Base-by-base conservation (phyloP, 2,797 vertebrate genomes). In the Mus caroli region DNA sequence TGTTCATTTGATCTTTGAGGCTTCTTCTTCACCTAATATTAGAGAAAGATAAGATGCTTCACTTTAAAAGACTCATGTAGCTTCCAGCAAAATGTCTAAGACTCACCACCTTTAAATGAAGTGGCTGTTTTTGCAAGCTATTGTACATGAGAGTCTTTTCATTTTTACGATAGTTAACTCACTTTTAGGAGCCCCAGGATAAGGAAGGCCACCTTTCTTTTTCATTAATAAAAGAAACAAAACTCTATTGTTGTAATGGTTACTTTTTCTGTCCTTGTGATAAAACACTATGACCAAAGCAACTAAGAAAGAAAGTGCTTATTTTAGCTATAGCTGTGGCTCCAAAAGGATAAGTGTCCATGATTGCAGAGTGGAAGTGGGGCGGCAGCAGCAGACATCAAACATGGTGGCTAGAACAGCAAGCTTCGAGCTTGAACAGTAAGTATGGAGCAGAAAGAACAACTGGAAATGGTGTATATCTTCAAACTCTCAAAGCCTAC, bases 1-100 rank as follows among this genome's bases (percentile, higher is more conserved):
- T 82, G 52, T n/a, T n/a, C 31, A 67, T 37, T 71, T 82, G 46
- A 73, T 58, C 54, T 20, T n/a, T 73, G 56, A 90, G 31, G 34
- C 75, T 89, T 92, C 24, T 40, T 95, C 52, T 87, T 87, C 3
- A 28, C 14, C 15, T 73, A 26, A 71, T 90, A 67, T 50, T 73
- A 85, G 40, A 34, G 37, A 50, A 78, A 96, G 62, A 93, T 40
- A 52, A 73, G 64, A 69, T 88, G 12, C 87, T 89, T 93, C 52
- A 76, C 13, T 79, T 76, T 79, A 73, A 26, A 78, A 78, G 15
- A 43, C 31, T 90, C 64, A 50, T 26, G 22, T 20, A 50, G 43
- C 43, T 90, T 93, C 37, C 40, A 85, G 52, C 19, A 93, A 92
- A 56, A 69, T 67, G 88, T 91, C 58, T 40, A 92, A 76, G 78